Conservation (phyloP, 2,888 invertebrate species). For the Melikaiella ostensackeni region DNA sequence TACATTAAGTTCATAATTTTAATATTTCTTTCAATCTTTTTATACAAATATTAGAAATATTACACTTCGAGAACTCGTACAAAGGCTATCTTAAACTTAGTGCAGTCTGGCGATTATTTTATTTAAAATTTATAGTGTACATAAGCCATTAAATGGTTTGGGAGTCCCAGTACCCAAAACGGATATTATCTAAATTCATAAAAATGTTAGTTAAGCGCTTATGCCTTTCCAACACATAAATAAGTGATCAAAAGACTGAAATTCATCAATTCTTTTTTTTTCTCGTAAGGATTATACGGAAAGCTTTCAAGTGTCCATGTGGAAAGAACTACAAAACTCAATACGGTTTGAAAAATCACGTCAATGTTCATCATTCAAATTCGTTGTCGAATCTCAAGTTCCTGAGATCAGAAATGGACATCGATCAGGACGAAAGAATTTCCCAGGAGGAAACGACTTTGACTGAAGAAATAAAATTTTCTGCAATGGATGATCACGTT, state of each 20-base stretch:
- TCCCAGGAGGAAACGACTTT: not conserved
- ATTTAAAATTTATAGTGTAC: no score
- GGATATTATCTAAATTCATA: no score
- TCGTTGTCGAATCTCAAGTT: constrained; percentile 52
- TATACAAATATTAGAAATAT: no score
- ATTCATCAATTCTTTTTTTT: not conserved
- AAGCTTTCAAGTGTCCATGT: constrained; percentile 90
- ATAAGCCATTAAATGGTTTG: no score
- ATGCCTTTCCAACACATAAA: no score
- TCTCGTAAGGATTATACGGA: constrained; percentile 82
- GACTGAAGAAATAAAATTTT: constrained; percentile 54
- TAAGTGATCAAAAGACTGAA: not conserved
- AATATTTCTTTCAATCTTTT: no score
- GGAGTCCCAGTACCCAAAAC: no score
- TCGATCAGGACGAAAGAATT: constrained; percentile 39
- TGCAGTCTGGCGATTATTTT: no score
- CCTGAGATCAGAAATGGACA: constrained; percentile 51
- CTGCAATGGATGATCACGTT: constrained; percentile 70
- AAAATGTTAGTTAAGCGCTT: no score
- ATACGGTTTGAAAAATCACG: constrained; percentile 88
- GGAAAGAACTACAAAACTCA: constrained; percentile 91
- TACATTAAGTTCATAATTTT: no score
- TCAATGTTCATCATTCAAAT: constrained; percentile 76
- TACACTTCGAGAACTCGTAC: no score
- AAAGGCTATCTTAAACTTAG: no score